These are phyloP conservation scores for Trichopria drosophilae DNA, from an alignment of 2,888 invertebrate genomes.

Conservation along the genomic window DNA sequence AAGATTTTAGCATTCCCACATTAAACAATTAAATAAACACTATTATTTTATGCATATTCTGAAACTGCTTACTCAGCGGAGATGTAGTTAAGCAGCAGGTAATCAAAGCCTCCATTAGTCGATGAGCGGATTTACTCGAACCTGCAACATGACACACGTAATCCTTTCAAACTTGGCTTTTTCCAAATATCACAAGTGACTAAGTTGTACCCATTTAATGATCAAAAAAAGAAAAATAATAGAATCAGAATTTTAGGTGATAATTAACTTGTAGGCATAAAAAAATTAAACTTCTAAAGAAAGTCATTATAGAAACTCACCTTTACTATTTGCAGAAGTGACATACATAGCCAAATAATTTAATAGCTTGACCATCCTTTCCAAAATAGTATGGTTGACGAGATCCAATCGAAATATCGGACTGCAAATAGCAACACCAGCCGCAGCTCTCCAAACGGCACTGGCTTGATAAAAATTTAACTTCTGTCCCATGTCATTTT, in stretches of 20 bases:
- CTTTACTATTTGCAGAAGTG: constrained; percentile 47
- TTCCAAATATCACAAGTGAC: no score
- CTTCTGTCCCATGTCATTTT: constrained; percentile 12
- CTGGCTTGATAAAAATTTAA: constrained; percentile 46
- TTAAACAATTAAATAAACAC: no score
- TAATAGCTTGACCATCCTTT: constrained; percentile 42
- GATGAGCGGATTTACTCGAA: constrained; percentile 50
- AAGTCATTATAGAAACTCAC: not conserved
- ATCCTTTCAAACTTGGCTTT: no score
- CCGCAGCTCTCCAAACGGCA: constrained; percentile 52
- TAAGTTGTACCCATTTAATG: no score
- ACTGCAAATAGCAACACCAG: constrained; percentile 62
- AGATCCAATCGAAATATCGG: constrained; percentile 62
- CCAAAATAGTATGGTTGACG: constrained; percentile 53
- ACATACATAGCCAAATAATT: constrained; percentile 46
- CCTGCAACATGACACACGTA: no score
- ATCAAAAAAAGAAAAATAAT: no score
- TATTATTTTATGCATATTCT: no score
- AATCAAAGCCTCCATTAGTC: constrained; percentile 53
- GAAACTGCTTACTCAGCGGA: constrained; percentile 18
- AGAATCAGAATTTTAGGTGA: no score
- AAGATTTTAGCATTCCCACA: no score
- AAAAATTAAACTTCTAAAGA: constrained; percentile 1
- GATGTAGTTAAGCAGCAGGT: constrained; percentile 50
- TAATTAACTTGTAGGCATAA: no score